These are phyloP conservation scores for Benthosema pterotum DNA, from an alignment of 2,797 vertebrate species.

Conservation along the genomic window DNA sequence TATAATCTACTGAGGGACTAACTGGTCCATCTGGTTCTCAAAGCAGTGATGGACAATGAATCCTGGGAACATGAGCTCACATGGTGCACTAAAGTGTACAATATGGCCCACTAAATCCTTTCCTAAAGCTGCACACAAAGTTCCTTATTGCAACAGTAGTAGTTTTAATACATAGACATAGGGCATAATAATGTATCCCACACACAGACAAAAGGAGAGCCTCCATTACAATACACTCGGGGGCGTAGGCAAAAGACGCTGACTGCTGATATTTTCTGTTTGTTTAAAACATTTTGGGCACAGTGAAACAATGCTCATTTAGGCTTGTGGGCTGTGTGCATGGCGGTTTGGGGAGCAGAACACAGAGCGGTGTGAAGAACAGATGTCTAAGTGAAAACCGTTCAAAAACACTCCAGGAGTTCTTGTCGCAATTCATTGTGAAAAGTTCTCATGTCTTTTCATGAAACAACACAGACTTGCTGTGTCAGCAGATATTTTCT, in stretches of 20 bases:
- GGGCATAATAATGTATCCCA: background rate
- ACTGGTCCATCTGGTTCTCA: conserved; percentile 55
- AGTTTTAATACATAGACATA: background rate
- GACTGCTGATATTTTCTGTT: conserved; percentile 80
- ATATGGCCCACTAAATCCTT: conserved; percentile 11
- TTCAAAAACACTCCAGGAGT: conserved; percentile 41
- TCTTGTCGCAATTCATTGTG: conserved; percentile 25
- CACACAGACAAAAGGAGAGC: conserved; percentile 60
- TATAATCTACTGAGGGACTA: conserved; percentile 32
- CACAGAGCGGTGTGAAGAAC: conserved; percentile 67
- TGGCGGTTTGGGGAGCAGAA: conserved; percentile 53
- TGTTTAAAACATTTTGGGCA: conserved; percentile 77
- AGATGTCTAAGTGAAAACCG: conserved; percentile 67
- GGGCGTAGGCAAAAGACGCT: conserved; percentile 68
- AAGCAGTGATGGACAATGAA: conserved; percentile 41
- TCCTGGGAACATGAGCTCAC: conserved; percentile 31
- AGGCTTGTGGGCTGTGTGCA: conserved; percentile 75
- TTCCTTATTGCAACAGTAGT: conserved; percentile 20
- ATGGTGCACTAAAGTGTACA: too few relatives aligned
- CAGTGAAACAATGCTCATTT: conserved; percentile 75
- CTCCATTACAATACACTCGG: conserved; percentile 63
- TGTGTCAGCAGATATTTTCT: conserved; percentile 33
- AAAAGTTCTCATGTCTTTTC: conserved; percentile 20
- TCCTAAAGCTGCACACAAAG: conserved; percentile 37
- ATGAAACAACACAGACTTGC: background rate